Conservation (phyloP, 2,888 invertebrate genomes). For the Chrysolina haemoptera region DNA sequence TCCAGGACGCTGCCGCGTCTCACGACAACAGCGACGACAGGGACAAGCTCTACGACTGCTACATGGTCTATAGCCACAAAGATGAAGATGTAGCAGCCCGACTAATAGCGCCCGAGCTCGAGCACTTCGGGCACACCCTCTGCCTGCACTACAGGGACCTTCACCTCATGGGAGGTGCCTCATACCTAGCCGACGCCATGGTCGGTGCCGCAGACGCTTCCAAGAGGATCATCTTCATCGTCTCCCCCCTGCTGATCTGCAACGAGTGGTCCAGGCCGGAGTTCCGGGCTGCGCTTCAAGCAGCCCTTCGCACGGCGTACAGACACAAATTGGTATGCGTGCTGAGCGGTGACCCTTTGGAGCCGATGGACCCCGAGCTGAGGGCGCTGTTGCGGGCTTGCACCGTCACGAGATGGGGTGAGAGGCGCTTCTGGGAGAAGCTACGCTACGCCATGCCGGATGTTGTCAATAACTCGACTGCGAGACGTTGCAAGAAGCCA, state of each 20-base stretch:
- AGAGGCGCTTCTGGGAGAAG: slow-evolving; percentile 89
- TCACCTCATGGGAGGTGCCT: slow-evolving; percentile 75
- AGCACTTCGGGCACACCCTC: slow-evolving; percentile 79
- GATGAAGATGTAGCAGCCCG: slow-evolving; percentile 82
- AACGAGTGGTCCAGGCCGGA: slow-evolving; percentile 89
- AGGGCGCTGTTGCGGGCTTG: slow-evolving; percentile 82
- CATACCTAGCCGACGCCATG: slow-evolving; percentile 76
- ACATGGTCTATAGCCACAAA: slow-evolving; percentile 87
- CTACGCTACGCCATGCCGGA: slow-evolving; percentile 85
- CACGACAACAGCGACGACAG: slow-evolving; percentile 70
- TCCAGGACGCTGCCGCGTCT: slow-evolving; percentile 75
- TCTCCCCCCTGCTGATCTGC: slow-evolving; percentile 85
- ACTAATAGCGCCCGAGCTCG: slow-evolving; percentile 81
- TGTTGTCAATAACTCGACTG: slow-evolving; percentile 75
- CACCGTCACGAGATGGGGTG: slow-evolving; percentile 81
- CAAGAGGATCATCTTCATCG: slow-evolving; percentile 83
- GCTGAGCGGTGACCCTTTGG: slow-evolving; percentile 79
- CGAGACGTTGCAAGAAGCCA: slow-evolving; percentile 71
- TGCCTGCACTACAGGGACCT: slow-evolving; percentile 80
- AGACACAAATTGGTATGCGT: slow-evolving; percentile 76
- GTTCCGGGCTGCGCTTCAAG: slow-evolving; percentile 85
- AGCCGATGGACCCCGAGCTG: slow-evolving; percentile 83
- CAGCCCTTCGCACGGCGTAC: slow-evolving; percentile 80
- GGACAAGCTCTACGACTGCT: slow-evolving; percentile 83
- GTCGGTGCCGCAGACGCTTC: slow-evolving; percentile 77